phyloP scores from a whole-genome alignment of 2,797 vertebrate genomes.

The Chiroxiphia lanceolata region DNA sequence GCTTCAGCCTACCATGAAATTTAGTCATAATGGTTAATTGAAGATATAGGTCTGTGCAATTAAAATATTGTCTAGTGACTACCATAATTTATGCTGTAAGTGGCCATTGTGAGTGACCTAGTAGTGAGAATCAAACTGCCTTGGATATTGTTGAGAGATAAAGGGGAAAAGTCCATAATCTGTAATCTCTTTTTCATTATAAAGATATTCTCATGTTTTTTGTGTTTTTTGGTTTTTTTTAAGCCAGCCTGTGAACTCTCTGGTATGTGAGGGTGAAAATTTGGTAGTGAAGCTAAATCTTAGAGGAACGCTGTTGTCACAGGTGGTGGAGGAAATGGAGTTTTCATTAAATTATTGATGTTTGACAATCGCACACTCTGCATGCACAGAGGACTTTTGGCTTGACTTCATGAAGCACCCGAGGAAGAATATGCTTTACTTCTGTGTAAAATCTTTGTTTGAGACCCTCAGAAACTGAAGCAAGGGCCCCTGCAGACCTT shows the following conservation, averaged over 20 bases:
- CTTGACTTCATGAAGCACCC: neutral
- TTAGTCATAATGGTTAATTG: slow-evolving; percentile 14
- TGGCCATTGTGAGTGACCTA: neutral
- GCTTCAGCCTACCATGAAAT: slow-evolving; percentile 29
- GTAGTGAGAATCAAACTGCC: neutral
- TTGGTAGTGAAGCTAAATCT: neutral
- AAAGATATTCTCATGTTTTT: neutral
- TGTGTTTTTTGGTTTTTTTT: rapidly evolving
- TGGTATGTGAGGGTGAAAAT: neutral
- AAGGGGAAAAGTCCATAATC: neutral
- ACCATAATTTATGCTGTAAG: neutral
- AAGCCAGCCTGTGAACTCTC: neutral
- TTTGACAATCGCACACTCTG: neutral
- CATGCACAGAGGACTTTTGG: neutral
- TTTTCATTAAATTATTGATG: neutral
- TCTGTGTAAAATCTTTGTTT: neutral
- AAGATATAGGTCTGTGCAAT: slow-evolving; percentile 24
- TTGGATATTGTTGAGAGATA: neutral
- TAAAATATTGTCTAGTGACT: neutral
- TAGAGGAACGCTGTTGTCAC: neutral
- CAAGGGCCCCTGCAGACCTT: neutral
- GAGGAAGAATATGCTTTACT: neutral
- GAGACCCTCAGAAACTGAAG: neutral
- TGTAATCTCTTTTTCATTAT: neutral
- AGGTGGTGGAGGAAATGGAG: neutral